phyloP scores from a whole-genome alignment of 1,140 invertebrate genomes.

The Cardiocondyla obscurior region DNA sequence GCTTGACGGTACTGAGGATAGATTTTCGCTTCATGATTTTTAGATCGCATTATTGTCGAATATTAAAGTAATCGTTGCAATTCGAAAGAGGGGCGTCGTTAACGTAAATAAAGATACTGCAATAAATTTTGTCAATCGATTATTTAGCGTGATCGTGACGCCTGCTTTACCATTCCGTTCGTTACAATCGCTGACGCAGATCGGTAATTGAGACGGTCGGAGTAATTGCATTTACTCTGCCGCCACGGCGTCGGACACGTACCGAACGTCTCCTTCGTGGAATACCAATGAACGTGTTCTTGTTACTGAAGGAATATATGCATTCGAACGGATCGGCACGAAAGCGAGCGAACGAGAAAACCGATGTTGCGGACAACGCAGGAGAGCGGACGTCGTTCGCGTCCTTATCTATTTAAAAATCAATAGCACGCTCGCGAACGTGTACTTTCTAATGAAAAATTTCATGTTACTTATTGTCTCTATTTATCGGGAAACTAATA shows the following conservation, averaged over 20 bases:
- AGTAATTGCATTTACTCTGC: constrained; percentile 76
- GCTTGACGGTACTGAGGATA: not conserved
- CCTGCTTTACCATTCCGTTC: constrained; percentile 66
- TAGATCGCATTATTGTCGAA: not conserved
- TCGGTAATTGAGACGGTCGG: constrained; percentile 77
- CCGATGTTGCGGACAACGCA: constrained; percentile 48
- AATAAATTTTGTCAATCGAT: not conserved
- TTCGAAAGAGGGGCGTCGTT: not conserved
- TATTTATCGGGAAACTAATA: not conserved
- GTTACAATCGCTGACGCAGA: constrained; percentile 77
- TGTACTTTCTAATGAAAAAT: not conserved
- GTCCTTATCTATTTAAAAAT: constrained; percentile 43
- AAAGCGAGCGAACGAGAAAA: not conserved
- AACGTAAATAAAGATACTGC: not conserved
- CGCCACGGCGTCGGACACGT: constrained; percentile 70
- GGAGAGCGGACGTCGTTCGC: not conserved
- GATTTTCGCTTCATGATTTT: not conserved
- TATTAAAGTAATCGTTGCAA: not conserved
- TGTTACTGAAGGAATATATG: constrained; percentile 65
- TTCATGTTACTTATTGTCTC: constrained; percentile 5
- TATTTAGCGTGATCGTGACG: constrained; percentile 34
- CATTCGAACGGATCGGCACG: constrained; percentile 48
- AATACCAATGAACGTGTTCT: constrained; percentile 75
- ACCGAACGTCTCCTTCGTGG: constrained; percentile 63
- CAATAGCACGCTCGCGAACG: constrained; percentile 22